phyloP scores from a whole-genome alignment of 2,797 vertebrate genomes.

The Rhynchonycteris naso region DNA sequence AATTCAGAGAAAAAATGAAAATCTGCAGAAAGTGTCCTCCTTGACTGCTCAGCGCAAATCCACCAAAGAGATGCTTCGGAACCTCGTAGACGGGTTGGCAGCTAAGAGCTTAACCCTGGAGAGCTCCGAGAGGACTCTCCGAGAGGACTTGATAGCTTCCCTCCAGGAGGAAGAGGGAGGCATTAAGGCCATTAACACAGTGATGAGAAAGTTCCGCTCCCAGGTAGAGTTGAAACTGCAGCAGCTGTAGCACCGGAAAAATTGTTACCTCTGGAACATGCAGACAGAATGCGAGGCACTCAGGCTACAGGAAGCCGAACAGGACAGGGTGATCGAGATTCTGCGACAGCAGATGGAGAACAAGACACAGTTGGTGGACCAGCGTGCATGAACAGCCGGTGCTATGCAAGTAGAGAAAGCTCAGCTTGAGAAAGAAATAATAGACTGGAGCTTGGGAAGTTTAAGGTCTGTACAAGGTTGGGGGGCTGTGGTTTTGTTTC shows the following conservation, averaged over 20 bases:
- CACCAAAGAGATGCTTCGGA: slow-evolving; percentile 83
- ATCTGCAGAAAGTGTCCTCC: slow-evolving; percentile 81
- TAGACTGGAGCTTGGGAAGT: slow-evolving; percentile 87
- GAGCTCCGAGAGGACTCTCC: slow-evolving; percentile 75
- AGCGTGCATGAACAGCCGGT: slow-evolving; percentile 83
- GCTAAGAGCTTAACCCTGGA: slow-evolving; percentile 80
- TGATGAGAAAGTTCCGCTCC: slow-evolving; percentile 83
- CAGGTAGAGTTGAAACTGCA: slow-evolving; percentile 84
- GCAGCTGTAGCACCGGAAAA: slow-evolving; percentile 82
- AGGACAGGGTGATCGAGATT: slow-evolving; percentile 83
- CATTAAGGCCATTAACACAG: slow-evolving; percentile 70
- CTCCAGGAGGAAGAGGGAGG: slow-evolving; percentile 84
- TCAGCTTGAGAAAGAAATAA: slow-evolving; percentile 86
- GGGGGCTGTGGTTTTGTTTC: background rate
- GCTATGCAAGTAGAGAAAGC: slow-evolving; percentile 86
- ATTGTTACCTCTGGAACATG: slow-evolving; percentile 72
- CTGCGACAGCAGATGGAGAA: slow-evolving; percentile 85
- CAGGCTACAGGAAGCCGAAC: slow-evolving; percentile 84
- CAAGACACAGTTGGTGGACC: slow-evolving; percentile 80
- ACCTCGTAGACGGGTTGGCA: slow-evolving; percentile 81
- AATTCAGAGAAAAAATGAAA: slow-evolving; percentile 84
- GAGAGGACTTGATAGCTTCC: slow-evolving; percentile 69
- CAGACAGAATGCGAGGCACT: slow-evolving; percentile 82
- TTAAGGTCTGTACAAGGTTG: slow-evolving; percentile 79
- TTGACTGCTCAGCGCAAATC: slow-evolving; percentile 83